Conservation (phyloP, 1,140 invertebrate species). For the Drosophila arizonae region DNA sequence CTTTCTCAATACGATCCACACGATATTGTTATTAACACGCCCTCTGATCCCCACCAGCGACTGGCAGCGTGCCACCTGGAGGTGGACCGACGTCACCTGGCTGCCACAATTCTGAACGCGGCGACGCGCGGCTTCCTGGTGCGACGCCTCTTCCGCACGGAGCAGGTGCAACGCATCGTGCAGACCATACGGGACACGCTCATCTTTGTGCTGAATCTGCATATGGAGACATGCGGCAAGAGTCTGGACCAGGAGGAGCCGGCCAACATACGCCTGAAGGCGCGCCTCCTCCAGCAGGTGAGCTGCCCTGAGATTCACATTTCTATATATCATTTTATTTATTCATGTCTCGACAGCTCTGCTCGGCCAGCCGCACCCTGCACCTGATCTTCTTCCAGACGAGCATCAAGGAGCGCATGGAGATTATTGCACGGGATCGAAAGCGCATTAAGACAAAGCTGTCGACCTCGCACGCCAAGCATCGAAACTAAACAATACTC, state of each 20-base stretch:
- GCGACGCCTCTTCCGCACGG: conserved; percentile 90
- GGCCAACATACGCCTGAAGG: conserved; percentile 86
- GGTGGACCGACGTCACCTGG: conserved; percentile 67
- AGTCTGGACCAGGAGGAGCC: conserved; percentile 83
- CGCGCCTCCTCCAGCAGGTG: conserved; percentile 86
- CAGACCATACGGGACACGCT: conserved; percentile 91
- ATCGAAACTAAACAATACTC: conserved; percentile 19
- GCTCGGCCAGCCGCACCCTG: conserved; percentile 86
- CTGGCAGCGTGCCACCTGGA: conserved; percentile 21
- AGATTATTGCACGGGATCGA: conserved; percentile 84
- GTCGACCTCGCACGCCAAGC: conserved; percentile 55
- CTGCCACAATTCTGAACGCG: conserved; percentile 88
- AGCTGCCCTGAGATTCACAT: background rate
- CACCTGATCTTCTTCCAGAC: conserved; percentile 85
- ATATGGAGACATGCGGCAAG: conserved; percentile 84
- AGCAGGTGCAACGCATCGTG: conserved; percentile 90
- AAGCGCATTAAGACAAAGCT: conserved; percentile 67
- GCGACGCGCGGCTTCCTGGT: conserved; percentile 91
- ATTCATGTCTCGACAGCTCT: conserved; percentile 83
- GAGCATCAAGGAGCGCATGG: conserved; percentile 85
- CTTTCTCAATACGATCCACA: background rate
- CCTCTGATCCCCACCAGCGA: conserved; percentile 20
- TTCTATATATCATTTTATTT: background rate
- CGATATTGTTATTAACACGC: conserved; percentile 5
- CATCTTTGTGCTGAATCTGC: conserved; percentile 89